Evolutionary conservation across 2,797 vertebrate genomes (phyloP).

Genomic region (Danionella dracula): DNA sequence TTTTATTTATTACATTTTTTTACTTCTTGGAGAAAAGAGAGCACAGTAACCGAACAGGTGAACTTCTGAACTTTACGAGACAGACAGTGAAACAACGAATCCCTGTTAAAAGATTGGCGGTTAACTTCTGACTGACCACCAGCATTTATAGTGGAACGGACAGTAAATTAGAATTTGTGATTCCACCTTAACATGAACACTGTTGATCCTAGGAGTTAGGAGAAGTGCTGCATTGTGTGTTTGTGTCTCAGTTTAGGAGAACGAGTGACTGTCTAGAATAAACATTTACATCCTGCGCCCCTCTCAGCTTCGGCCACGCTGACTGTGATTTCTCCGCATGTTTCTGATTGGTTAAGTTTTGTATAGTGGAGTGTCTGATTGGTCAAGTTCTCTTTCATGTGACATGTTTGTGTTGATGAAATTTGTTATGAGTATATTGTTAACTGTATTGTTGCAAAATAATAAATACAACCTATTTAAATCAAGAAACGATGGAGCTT

Average conservation of each 20-base stretch:
- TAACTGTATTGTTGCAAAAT: slow-evolving; percentile 42
- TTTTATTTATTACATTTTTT: too few species aligned
- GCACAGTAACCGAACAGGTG: too few species aligned
- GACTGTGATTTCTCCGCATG: slow-evolving; percentile 6
- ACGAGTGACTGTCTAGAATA: not conserved
- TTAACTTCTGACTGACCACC: too few species aligned
- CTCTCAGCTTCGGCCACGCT: slow-evolving; percentile 5
- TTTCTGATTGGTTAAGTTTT: slow-evolving; percentile 21
- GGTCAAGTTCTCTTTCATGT: slow-evolving; percentile 25
- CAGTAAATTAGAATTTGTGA: slow-evolving; percentile 12
- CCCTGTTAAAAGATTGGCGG: too few species aligned
- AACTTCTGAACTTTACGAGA: too few species aligned
- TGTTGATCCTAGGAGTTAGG: slow-evolving; percentile 34
- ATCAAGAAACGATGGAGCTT: not conserved
- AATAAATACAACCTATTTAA: slow-evolving; percentile 44
- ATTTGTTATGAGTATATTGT: slow-evolving; percentile 34
- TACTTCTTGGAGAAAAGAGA: too few species aligned
- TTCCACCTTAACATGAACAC: slow-evolving; percentile 35
- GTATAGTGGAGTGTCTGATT: slow-evolving; percentile 18
- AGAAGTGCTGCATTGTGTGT: slow-evolving; percentile 11
- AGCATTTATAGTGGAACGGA: not conserved
- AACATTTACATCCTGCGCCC: not conserved
- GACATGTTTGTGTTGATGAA: slow-evolving; percentile 28
- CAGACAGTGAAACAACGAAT: too few species aligned
- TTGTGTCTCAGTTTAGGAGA: not conserved